These are phyloP conservation scores for Eupithecia subumbrata DNA, from an alignment of 2,888 invertebrate genomes.

Conservation along the genomic window DNA sequence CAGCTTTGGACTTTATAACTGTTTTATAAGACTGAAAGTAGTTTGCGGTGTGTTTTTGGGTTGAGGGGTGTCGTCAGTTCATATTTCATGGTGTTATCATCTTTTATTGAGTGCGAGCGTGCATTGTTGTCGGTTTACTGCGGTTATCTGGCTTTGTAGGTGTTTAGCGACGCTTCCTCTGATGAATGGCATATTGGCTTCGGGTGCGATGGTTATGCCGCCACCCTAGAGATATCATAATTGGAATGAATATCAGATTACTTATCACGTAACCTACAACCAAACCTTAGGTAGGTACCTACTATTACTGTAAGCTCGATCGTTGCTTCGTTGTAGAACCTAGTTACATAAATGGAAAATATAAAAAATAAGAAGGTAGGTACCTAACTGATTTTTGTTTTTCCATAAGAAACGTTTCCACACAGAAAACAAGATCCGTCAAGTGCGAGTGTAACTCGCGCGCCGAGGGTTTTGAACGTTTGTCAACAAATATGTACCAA, in stretches of 20 bases:
- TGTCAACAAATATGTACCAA: too few species aligned
- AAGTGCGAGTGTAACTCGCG: too few species aligned
- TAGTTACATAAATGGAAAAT: too few species aligned
- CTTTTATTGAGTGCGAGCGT: slow-evolving; percentile 84
- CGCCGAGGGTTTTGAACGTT: too few species aligned
- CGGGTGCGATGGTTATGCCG: slow-evolving; percentile 20
- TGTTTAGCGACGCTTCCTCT: slow-evolving; percentile 75
- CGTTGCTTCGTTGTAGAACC: not conserved
- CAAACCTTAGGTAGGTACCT: not conserved
- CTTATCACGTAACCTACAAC: slow-evolving; percentile 8
- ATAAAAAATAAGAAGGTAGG: too few species aligned
- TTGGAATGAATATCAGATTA: slow-evolving; percentile 42
- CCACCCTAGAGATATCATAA: slow-evolving; percentile 25
- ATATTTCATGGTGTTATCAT: slow-evolving; percentile 84
- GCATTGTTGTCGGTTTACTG: slow-evolving; percentile 82
- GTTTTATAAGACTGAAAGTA: slow-evolving; percentile 46
- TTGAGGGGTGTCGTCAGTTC: slow-evolving; percentile 78
- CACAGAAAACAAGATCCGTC: too few species aligned
- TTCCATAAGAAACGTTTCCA: too few species aligned
- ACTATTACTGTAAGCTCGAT: not conserved
- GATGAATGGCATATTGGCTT: slow-evolving; percentile 78
- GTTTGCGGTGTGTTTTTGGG: slow-evolving; percentile 43
- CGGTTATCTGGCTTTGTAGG: slow-evolving; percentile 77
- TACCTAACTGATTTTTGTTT: too few species aligned
- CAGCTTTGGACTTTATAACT: slow-evolving; percentile 41